Percentiles rank a stretch among this genome's conserved stretches.
phyloP scores from a whole-genome alignment of 2,888 invertebrate genomes.

The Dicranocentrus wangi region DNA sequence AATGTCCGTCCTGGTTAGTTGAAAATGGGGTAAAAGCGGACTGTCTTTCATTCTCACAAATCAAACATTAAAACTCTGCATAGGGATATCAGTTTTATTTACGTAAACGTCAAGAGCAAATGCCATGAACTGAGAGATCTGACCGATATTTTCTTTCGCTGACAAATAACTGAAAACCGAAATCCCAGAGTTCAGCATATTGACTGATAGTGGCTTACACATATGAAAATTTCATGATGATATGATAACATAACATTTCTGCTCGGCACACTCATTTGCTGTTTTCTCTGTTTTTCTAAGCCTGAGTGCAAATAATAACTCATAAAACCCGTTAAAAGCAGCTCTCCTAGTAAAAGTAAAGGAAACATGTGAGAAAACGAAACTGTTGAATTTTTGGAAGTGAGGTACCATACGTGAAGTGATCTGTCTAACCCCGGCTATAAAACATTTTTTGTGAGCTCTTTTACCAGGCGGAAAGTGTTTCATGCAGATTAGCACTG shows the following conservation, averaged over 20 bases:
- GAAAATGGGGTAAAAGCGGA: too few relatives aligned
- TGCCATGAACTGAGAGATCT: slow-evolving; percentile 5
- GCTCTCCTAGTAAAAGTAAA: too few relatives aligned
- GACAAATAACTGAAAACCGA: slow-evolving; percentile 11
- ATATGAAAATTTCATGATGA: background rate
- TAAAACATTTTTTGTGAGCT: too few relatives aligned
- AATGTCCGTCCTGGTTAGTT: too few relatives aligned
- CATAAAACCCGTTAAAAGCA: too few relatives aligned
- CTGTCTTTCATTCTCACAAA: too few relatives aligned
- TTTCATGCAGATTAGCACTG: background rate
- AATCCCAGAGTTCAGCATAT: background rate
- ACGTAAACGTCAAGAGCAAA: background rate
- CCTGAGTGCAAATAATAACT: too few relatives aligned
- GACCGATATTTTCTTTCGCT: slow-evolving; percentile 16
- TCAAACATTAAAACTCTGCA: too few relatives aligned
- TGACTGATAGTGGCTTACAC: background rate
- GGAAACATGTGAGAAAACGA: too few relatives aligned
- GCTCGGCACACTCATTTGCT: background rate
- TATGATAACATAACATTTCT: background rate
- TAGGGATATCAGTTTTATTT: background rate
- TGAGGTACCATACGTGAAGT: too few relatives aligned
- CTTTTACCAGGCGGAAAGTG: background rate
- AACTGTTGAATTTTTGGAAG: too few relatives aligned
- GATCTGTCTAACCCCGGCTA: too few relatives aligned
- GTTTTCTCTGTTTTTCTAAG: background rate